Evolutionary conservation across 2,797 vertebrate species (phyloP), one percentile per base, ranked within the genome.

Genomic region (Scleropages formosus): DNA sequence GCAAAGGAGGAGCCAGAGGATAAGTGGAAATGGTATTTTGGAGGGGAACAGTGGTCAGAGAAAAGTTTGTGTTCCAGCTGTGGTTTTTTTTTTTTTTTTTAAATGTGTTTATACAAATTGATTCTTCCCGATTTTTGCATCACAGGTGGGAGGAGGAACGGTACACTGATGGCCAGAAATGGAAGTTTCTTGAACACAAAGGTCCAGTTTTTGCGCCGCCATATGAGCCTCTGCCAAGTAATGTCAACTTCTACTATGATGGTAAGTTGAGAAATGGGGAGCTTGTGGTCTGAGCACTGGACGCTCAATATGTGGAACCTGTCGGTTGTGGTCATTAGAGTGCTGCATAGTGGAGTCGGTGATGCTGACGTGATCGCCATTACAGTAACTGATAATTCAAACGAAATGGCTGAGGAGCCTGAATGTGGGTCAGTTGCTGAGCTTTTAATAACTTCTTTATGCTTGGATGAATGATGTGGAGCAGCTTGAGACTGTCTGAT

Each of bases 101-200:
- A 39, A 39, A 39, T 31, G 31, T 39, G 31, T 39, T 31, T 39
- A 31, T 31, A 2, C 31, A 39, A 6, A 2, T 31, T 2, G 39
- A 39, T 31, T 46, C 22, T 20, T 22, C 12, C 26, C 22, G 22
- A 44, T 44, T 77, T 1, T 72, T 1, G 13, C 22, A 44, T 15
- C 4, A 56, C 76, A 98, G 97, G 97, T 99, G 97, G 97, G 97
- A 99, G 87, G 97, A 99, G 82, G 97, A 99, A 79, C 90, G 97
- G 74, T 95, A 95, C 87, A 95, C 96, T 79, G 97, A 99, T 81
- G 97, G 97, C 46, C 87, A 91, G 75, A 98, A 98, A 75, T 99
- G 97, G 97, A 98, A 92, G 85, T 98, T 98, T 87, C 87, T 99
- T 87, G 97, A 99, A 87, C 97, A 99, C 90, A 97, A 97, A 93